Percentiles rank a stretch among this genome's conserved stretches.
phyloP scores from a whole-genome alignment of 2,888 invertebrate species.

The Deilephila porcellus region DNA sequence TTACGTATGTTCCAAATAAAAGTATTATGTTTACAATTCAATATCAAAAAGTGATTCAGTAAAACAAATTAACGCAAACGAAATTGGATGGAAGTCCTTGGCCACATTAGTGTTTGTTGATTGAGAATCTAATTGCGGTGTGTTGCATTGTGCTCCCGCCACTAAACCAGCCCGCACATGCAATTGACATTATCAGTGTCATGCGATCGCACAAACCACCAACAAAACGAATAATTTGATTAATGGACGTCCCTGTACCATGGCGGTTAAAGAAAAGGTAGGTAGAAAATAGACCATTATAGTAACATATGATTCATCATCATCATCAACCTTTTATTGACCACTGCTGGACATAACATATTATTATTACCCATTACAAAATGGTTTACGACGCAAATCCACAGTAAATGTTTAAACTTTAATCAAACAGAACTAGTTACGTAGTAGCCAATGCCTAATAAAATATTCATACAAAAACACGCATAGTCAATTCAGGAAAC shows the following conservation, averaged over 20 bases:
- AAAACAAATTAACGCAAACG: too few species aligned
- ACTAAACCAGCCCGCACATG: background rate
- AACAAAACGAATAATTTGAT: background rate
- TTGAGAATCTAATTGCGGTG: background rate
- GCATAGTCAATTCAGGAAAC: background rate
- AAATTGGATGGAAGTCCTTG: too few species aligned
- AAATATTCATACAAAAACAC: constrained; percentile 23
- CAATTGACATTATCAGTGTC: background rate
- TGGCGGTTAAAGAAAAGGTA: too few species aligned
- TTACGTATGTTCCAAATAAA: too few species aligned
- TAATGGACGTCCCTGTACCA: too few species aligned
- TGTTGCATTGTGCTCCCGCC: background rate
- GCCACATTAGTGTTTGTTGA: too few species aligned
- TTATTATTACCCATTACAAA: background rate
- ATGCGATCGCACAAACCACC: background rate
- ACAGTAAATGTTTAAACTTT: background rate
- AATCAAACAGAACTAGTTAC: background rate
- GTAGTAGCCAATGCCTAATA: constrained; percentile 1
- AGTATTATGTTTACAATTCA: too few species aligned
- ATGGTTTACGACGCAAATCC: background rate
- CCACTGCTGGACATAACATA: background rate
- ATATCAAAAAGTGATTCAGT: too few species aligned
- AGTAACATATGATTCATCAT: background rate
- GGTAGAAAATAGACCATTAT: background rate
- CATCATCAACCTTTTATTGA: too few species aligned